These are phyloP conservation scores for Drosophila pseudotalamancana DNA, from an alignment of 2,888 invertebrate genomes.

Conservation along the genomic window DNA sequence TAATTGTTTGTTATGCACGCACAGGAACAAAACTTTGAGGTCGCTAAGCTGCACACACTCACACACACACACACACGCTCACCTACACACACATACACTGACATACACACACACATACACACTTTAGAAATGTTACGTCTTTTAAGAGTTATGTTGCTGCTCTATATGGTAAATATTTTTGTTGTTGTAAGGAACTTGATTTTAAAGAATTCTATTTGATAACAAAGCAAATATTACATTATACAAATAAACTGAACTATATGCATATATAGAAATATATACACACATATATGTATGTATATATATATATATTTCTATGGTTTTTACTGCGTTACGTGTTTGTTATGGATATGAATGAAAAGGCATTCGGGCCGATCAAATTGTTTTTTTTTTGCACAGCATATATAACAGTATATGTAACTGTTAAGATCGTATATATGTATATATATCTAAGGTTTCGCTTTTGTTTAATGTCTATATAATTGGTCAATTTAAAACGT, in stretches of 20 bases:
- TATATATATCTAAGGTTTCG: no score
- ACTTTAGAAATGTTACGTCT: conserved; percentile 7
- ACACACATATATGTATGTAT: background rate
- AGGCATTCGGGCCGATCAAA: conserved; percentile 7
- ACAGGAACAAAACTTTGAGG: conserved; percentile 58
- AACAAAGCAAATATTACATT: conserved; percentile 22
- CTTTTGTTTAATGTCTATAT: conserved; percentile 20
- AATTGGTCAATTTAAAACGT: conserved; percentile 6
- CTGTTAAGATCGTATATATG: conserved; percentile 1
- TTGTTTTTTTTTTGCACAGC: conserved; percentile 3
- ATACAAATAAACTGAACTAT: background rate
- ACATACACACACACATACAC: background rate
- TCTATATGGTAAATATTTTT: conserved; percentile 26
- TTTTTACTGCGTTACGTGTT: no score
- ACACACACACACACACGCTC: background rate
- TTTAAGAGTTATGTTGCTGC: conserved; percentile 3
- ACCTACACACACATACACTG: no score
- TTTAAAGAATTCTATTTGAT: conserved; percentile 22
- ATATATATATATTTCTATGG: conserved; percentile 1
- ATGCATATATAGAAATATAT: no score
- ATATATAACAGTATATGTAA: background rate
- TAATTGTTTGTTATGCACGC: conserved; percentile 33
- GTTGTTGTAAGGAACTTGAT: conserved; percentile 48
- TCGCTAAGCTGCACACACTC: conserved; percentile 28
- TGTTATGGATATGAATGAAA: conserved; percentile 6